Evolutionary conservation across 2,888 invertebrate genomes (phyloP).

Genomic region (Kryphioiulus occultus): DNA sequence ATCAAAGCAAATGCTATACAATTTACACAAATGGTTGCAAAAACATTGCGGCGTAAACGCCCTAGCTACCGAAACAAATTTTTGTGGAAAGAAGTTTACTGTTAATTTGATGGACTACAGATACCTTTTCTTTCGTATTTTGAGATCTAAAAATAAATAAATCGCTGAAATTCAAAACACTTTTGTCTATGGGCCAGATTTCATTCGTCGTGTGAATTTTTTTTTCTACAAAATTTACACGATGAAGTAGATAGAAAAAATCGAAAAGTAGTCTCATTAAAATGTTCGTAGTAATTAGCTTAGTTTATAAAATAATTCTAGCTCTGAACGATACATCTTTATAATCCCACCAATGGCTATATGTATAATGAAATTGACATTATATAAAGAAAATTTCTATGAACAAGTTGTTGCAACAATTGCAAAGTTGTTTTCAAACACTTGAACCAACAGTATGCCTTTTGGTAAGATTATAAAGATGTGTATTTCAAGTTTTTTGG

Average conservation of each 20-base stretch:
- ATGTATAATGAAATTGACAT: too few species aligned
- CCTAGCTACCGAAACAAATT: neutral
- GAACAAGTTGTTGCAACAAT: too few species aligned
- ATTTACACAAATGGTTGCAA: constrained; percentile 13
- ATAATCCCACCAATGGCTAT: neutral
- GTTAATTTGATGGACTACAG: constrained; percentile 13
- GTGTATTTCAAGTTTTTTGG: too few species aligned
- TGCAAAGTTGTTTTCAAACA: too few species aligned
- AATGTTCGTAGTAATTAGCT: neutral
- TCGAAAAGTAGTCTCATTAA: neutral
- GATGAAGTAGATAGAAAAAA: neutral
- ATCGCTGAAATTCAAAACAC: constrained; percentile 13
- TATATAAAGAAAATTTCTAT: too few species aligned
- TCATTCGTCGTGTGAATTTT: neutral
- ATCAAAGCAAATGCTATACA: constrained; percentile 3
- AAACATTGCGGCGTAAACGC: neutral
- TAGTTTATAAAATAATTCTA: neutral
- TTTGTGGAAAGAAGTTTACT: neutral
- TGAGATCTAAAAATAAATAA: constrained; percentile 27
- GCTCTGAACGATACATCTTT: neutral
- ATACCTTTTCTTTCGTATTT: constrained; percentile 10
- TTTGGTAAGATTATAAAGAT: too few species aligned
- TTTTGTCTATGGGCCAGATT: constrained; percentile 25
- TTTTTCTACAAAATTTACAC: neutral
- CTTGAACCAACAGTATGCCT: too few species aligned